These are phyloP conservation scores for Euleptes europaea DNA, from an alignment of 2,113 vertebrate genomes.

Conservation along the genomic window DNA sequence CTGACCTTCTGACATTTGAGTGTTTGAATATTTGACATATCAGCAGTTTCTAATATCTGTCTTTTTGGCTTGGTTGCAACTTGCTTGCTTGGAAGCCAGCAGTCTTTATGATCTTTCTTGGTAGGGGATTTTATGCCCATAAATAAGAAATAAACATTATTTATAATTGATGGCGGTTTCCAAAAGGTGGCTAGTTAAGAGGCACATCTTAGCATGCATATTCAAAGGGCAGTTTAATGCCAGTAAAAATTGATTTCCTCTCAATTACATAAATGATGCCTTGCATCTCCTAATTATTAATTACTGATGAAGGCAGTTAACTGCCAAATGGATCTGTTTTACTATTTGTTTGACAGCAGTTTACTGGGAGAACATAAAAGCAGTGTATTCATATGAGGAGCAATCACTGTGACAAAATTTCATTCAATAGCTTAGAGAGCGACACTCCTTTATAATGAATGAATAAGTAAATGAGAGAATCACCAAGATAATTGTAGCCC, in stretches of 20 bases:
- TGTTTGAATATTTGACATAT: not conserved
- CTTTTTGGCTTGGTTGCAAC: not conserved
- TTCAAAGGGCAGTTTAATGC: slow-evolving; percentile 33
- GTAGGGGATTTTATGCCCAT: slow-evolving; percentile 28
- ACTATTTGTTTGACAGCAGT: slow-evolving; percentile 49
- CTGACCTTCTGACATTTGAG: slow-evolving; percentile 16
- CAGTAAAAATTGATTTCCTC: slow-evolving; percentile 27
- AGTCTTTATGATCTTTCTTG: slow-evolving; percentile 4
- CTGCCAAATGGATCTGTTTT: slow-evolving; percentile 48
- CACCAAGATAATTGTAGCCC: slow-evolving; percentile 35
- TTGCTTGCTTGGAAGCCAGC: not conserved
- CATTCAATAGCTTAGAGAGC: slow-evolving; percentile 6
- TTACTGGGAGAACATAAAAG: slow-evolving; percentile 28
- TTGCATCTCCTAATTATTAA: slow-evolving; percentile 35
- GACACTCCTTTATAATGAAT: not conserved
- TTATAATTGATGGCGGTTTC: slow-evolving; percentile 22
- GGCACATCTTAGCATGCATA: slow-evolving; percentile 11
- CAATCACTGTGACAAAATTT: slow-evolving; percentile 19
- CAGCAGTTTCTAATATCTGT: not conserved
- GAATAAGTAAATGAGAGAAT: slow-evolving; percentile 28
- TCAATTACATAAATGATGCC: slow-evolving; percentile 25
- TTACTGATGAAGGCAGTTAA: slow-evolving; percentile 24
- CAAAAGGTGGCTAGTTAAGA: slow-evolving; percentile 7
- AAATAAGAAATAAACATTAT: not conserved
- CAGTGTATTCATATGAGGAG: slow-evolving; percentile 41